These are phyloP conservation scores for Sebastes dallii DNA, from an alignment of 2,797 vertebrate species.

Conservation along the genomic window DNA sequence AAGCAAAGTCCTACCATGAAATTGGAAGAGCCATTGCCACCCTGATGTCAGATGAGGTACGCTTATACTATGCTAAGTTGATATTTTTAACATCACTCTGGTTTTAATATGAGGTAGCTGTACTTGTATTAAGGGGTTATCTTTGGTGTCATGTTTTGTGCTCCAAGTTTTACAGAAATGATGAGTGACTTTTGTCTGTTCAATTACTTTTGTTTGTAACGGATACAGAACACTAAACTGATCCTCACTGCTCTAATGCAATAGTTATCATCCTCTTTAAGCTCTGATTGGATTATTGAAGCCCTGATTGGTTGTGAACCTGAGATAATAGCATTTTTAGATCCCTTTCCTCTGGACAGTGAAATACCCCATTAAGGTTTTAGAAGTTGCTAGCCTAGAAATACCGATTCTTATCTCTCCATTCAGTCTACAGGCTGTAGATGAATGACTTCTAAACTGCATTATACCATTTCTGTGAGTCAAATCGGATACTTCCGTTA, in stretches of 20 bases:
- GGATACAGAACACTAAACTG: background rate
- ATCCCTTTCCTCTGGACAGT: background rate
- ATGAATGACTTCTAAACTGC: background rate
- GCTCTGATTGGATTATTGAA: background rate
- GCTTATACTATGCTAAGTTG: background rate
- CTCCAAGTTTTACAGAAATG: background rate
- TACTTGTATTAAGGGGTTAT: background rate
- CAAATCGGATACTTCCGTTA: too few species aligned
- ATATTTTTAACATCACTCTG: background rate
- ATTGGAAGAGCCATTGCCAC: slow-evolving; percentile 97
- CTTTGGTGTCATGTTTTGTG: background rate
- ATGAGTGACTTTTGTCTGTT: background rate
- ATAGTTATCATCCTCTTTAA: background rate
- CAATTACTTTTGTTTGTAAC: background rate
- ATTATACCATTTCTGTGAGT: too few species aligned
- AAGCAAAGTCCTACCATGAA: slow-evolving; percentile 97
- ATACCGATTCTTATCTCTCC: background rate
- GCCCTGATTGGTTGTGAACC: background rate
- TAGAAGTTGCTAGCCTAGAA: background rate
- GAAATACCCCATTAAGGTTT: background rate
- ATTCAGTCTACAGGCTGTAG: background rate
- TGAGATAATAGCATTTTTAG: background rate
- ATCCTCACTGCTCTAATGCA: background rate
- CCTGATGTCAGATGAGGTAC: slow-evolving; percentile 98
- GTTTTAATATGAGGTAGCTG: background rate